Evolutionary conservation across 2,888 invertebrate species (phyloP).

Genomic region (Coremacera marginata): DNA sequence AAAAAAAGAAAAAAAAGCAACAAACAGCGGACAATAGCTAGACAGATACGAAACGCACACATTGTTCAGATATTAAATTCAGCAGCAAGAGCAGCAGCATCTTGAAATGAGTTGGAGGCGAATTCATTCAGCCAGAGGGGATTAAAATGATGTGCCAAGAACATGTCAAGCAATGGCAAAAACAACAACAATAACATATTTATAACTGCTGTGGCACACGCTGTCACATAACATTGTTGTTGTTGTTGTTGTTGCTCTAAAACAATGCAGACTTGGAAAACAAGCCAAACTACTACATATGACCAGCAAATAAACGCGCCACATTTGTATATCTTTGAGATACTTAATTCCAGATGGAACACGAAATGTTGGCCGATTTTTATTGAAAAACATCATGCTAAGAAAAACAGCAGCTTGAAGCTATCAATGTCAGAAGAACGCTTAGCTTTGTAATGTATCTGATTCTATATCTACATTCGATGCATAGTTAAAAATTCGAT

Average conservation of each 20-base stretch:
- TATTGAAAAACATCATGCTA: no score
- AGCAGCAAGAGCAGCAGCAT: not conserved
- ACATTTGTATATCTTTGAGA: not conserved
- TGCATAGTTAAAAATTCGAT: not conserved
- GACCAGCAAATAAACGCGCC: not conserved
- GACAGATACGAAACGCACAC: slow-evolving; percentile 17
- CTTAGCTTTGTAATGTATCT: not conserved
- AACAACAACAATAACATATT: not conserved
- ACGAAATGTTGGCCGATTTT: no score
- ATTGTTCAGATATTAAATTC: not conserved
- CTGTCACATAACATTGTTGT: not conserved
- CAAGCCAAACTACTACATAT: no score
- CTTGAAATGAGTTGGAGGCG: not conserved
- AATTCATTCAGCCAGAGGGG: slow-evolving; percentile 15
- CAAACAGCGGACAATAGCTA: not conserved
- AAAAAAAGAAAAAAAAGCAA: slow-evolving; percentile 17
- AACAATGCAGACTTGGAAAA: no score
- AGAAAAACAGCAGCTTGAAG: no score
- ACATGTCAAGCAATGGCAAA: not conserved
- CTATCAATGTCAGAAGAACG: not conserved
- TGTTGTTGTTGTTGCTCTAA: not conserved
- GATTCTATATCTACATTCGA: not conserved
- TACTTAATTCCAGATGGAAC: not conserved
- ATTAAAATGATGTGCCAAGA: slow-evolving; percentile 30
- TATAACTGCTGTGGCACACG: not conserved